Conservation (phyloP, 2,888 invertebrate genomes). For the Tortrix viridana region DNA sequence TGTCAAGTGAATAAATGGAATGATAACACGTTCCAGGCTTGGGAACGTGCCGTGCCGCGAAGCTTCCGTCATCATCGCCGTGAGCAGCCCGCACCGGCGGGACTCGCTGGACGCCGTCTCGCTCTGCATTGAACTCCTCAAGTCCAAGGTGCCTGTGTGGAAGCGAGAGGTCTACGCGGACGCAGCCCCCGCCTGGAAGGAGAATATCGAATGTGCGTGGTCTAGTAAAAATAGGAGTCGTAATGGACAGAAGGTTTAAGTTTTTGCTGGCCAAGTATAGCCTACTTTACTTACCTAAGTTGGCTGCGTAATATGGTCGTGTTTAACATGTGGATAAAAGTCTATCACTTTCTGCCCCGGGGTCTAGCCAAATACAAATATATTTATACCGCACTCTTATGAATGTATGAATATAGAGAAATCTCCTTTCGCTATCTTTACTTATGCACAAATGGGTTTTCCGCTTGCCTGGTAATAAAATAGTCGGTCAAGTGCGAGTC, state of each 20-base stretch:
- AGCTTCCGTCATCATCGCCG: conserved; percentile 94
- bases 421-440: no score
- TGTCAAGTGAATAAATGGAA: no score
- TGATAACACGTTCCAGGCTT: conserved; percentile 75
- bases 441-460: no score
- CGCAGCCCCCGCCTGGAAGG: conserved; percentile 88
- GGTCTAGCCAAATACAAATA: no score
- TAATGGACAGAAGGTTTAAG: conserved; percentile 48
- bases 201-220: conserved; percentile 93
- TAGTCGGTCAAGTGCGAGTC: no score
- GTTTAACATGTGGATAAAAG: no score
- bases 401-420: no score
- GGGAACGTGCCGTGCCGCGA: conserved; percentile 93
- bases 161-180: conserved; percentile 95
- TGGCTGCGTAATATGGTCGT: no score
- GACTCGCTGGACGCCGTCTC: conserved; percentile 93
- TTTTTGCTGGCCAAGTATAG: neutral
- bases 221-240: conserved; percentile 73
- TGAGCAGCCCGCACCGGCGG: conserved; percentile 93
- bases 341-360: no score
- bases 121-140: conserved; percentile 92
- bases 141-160: conserved; percentile 96
- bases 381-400: no score
- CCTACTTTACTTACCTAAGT: no score
- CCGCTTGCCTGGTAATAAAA: no score